A percentile compares a stretch with the other conserved stretches of the same genome.
phyloP scores from a whole-genome alignment of 2,797 vertebrate genomes.

The Ceryle rudis region DNA sequence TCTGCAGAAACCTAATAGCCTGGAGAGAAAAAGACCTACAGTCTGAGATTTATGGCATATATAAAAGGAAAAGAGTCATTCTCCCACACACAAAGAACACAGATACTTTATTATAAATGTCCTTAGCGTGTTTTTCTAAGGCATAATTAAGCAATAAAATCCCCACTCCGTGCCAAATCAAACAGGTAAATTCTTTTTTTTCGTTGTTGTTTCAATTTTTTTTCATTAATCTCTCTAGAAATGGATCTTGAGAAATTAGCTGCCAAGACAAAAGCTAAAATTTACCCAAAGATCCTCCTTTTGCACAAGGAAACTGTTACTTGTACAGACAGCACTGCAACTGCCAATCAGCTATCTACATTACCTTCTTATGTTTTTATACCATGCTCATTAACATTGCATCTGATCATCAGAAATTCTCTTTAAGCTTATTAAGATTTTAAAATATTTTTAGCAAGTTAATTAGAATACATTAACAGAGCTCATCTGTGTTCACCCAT shows the following conservation, averaged over 20 bases:
- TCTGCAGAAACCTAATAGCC: conserved; percentile 68
- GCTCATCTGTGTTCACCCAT: conserved; percentile 73
- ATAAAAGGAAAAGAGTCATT: conserved; percentile 52
- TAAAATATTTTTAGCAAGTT: conserved; percentile 76
- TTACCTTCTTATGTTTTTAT: conserved; percentile 58
- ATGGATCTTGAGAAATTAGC: conserved; percentile 25
- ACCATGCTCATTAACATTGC: conserved; percentile 65
- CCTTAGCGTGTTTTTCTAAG: conserved; percentile 55
- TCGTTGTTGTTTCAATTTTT: neutral
- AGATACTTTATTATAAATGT: conserved; percentile 55
- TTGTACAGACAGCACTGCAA: neutral
- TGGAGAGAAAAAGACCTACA: conserved; percentile 68
- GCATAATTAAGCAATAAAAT: conserved; percentile 65
- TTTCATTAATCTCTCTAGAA: conserved; percentile 23
- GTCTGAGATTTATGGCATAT: conserved; percentile 62
- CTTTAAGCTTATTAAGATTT: conserved; percentile 75
- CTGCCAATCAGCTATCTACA: conserved; percentile 46
- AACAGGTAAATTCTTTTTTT: neutral
- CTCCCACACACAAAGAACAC: conserved; percentile 35
- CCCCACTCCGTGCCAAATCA: neutral
- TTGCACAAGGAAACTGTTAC: neutral
- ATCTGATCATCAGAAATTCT: conserved; percentile 71
- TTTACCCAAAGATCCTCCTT: neutral
- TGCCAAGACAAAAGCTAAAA: neutral
- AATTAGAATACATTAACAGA: conserved; percentile 75